Conservation (phyloP, 2,113 vertebrate genomes). For the Coregonus clupeaformis region DNA sequence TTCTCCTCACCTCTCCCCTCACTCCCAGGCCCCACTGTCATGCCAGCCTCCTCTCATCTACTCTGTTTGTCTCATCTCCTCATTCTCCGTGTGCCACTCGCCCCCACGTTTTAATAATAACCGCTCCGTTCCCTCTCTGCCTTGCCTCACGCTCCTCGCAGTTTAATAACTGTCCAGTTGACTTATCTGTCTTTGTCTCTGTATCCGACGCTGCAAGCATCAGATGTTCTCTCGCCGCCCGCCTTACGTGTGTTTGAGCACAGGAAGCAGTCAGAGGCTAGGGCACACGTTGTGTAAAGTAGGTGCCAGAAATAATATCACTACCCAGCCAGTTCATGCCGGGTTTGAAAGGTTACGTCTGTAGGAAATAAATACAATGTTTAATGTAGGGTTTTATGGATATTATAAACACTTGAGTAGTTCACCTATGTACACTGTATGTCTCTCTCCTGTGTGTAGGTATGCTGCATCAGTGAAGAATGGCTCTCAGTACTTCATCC, state of each 20-base stretch:
- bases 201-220: background rate
- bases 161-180: background rate
- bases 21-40: background rate
- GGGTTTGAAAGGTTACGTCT: no score
- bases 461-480: conserved; percentile 91
- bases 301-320: no score
- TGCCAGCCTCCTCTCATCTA: background rate
- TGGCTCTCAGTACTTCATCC: conserved; percentile 95
- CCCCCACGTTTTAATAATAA: background rate
- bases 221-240: background rate
- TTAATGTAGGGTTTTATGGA: no score
- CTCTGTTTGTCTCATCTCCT: background rate
- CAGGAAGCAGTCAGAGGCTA: no score
- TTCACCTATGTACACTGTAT: conserved; percentile 1
- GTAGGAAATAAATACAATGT: no score
- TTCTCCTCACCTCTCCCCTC: background rate
- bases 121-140: background rate
- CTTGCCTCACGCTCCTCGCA: background rate
- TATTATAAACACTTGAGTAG: no score
- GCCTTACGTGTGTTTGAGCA: background rate
- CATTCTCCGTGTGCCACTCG: conserved; percentile 1
- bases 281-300: no score
- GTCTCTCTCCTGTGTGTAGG: conserved; percentile 57
- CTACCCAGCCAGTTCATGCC: no score
- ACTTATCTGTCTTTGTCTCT: background rate